phyloP scores from a whole-genome alignment of 2,888 invertebrate genomes.

The Coecobrya sp. region DNA sequence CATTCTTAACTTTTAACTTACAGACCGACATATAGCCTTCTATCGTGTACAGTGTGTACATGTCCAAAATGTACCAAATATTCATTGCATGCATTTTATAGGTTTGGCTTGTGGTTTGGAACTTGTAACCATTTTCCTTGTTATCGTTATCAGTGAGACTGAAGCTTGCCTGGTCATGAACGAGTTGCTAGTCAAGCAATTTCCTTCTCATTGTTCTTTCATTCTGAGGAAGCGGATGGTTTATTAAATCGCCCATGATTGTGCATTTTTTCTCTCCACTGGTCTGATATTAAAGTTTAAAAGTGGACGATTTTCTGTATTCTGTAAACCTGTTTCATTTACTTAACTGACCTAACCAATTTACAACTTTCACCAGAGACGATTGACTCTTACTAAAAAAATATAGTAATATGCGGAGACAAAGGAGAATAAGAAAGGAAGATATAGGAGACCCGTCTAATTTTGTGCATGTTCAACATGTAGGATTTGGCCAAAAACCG shows the following conservation, averaged over 20 bases:
- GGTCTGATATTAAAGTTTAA: neutral
- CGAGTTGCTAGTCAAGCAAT: neutral
- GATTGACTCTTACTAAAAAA: no score
- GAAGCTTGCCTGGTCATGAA: neutral
- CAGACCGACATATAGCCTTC: neutral
- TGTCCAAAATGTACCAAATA: neutral
- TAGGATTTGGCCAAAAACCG: conserved; percentile 65
- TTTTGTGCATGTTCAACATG: conserved; percentile 82
- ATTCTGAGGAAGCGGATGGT: neutral
- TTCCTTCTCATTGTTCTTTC: conserved; percentile 9
- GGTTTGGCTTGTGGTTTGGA: conserved; percentile 52
- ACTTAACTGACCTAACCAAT: neutral
- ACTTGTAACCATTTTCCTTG: conserved; percentile 39
- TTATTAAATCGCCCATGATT: neutral
- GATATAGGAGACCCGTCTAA: conserved; percentile 82
- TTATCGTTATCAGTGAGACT: conserved; percentile 49
- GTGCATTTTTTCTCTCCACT: neutral
- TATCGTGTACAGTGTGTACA: neutral
- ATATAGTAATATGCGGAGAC: conserved; percentile 27
- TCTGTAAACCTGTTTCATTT: neutral
- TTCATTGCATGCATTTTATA: neutral
- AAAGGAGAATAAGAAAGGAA: conserved; percentile 74
- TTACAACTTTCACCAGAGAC: neutral
- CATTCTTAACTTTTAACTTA: neutral
- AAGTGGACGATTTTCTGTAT: no score